Conservation (phyloP, 2,797 vertebrate species). For the Darevskia nairensis region DNA sequence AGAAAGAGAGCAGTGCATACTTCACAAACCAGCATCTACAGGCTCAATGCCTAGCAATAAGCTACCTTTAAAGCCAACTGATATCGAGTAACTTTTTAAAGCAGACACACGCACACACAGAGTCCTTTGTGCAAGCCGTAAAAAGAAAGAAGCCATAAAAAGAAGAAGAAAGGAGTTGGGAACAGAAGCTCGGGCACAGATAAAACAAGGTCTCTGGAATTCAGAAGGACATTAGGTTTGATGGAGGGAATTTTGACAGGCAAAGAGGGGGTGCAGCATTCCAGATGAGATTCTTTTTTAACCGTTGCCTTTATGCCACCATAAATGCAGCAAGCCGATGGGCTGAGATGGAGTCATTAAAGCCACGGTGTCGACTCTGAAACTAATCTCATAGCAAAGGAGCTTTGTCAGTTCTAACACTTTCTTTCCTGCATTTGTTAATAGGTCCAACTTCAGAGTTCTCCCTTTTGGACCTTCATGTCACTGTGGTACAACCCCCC, state of each 20-base stretch:
- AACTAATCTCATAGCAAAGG: slow-evolving; percentile 56
- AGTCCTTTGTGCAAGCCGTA: slow-evolving; percentile 6
- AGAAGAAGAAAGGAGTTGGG: slow-evolving; percentile 38
- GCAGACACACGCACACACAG: slow-evolving; percentile 31
- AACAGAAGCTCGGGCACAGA: slow-evolving; percentile 12
- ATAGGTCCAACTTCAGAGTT: slow-evolving; percentile 51
- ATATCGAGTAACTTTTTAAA: slow-evolving; percentile 1
- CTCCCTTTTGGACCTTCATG: slow-evolving; percentile 35
- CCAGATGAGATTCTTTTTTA: slow-evolving; percentile 62
- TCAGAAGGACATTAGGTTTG: slow-evolving; percentile 25
- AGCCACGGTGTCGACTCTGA: slow-evolving; percentile 59
- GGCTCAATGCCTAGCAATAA: slow-evolving; percentile 33
- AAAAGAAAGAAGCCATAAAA: slow-evolving; percentile 27
- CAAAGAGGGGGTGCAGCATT: slow-evolving; percentile 43
- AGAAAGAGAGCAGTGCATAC: background rate
- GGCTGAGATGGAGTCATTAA: slow-evolving; percentile 61
- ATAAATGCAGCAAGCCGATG: slow-evolving; percentile 55
- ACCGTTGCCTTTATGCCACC: slow-evolving; percentile 58
- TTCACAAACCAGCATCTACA: background rate
- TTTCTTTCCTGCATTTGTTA: slow-evolving; percentile 48
- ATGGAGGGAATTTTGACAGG: slow-evolving; percentile 46
- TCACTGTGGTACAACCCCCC: slow-evolving; percentile 40
- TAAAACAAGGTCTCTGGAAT: slow-evolving; percentile 7
- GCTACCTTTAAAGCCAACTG: slow-evolving; percentile 30
- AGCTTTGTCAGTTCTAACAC: slow-evolving; percentile 60